Evolutionary conservation across 2,888 invertebrate genomes (phyloP), one percentile per base, ranked within the genome.

Genomic region (Heliconius cydno): DNA sequence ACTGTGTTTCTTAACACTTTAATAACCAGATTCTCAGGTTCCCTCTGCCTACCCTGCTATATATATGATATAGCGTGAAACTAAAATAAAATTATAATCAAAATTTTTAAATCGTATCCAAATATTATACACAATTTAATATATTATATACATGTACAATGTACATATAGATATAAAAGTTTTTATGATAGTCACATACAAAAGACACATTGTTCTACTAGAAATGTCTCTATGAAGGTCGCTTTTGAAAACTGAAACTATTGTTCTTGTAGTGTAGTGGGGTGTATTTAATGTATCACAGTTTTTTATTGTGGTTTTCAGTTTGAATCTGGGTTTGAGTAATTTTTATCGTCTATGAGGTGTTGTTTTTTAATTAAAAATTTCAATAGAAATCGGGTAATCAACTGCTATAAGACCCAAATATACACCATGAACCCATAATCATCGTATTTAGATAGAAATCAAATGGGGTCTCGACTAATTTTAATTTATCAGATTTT

Each of bases 181-280:
- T 46, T 71, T 71, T 52, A 71, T 71, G 71, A 46, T 28, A 71
- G 25, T 71, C 28, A 28, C 41, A 70, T 41, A 71, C 46, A 71
- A 71, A 46, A 71, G 46, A 71, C 28, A 71, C 46, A 28, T 71
- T 71, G 71, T 71, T 46, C 71, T 71, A 15, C 25, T 71, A 52
- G 52, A 71, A 46, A 71, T 71, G 71, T 46, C 46, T 46, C 46
- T 70, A 38, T 71, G 71, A 71, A 71, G 71, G 71, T 52, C 71
- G 46, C 28, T 71, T 46, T 28, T 71, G 41, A 46, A 52, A 71
- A 71, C 71, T 28, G 52, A 71, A 52, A 71, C 71, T 9, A 46
- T 52, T 46, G 71, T 71, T 46, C 34, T 67, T 67, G 22, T 34
- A 67, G 67, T 34, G 67, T 66, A 66, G 34, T 67, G 67, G 34